Evolutionary conservation across 1,140 invertebrate species (phyloP).

Genomic region (Phocides pigmalion): DNA sequence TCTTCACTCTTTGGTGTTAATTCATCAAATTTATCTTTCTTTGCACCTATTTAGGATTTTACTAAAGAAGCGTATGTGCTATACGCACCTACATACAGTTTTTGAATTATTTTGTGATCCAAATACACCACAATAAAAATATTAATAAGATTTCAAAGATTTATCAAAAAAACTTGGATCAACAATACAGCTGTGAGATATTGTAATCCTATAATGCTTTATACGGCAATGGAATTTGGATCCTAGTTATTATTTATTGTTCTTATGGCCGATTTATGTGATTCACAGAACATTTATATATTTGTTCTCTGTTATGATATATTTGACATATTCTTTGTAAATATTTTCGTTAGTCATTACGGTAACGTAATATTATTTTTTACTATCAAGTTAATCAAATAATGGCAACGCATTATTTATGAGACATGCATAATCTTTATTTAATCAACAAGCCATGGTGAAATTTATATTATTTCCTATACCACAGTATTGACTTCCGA

Average conservation of each 20-base stretch:
- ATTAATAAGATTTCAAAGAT: neutral
- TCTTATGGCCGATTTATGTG: slow-evolving; percentile 33
- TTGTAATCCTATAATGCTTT: neutral
- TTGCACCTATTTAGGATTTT: neutral
- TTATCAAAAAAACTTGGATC: neutral
- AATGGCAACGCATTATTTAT: slow-evolving; percentile 51
- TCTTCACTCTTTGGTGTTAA: too few species aligned
- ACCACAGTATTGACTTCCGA: slow-evolving; percentile 80
- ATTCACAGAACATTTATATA: slow-evolving; percentile 50
- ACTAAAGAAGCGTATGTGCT: neutral
- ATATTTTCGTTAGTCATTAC: slow-evolving; percentile 64
- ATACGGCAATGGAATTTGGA: slow-evolving; percentile 24
- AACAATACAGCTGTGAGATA: neutral
- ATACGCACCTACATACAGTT: too few species aligned
- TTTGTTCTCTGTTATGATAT: slow-evolving; percentile 43
- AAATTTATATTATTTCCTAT: slow-evolving; percentile 74
- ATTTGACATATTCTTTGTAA: slow-evolving; percentile 57
- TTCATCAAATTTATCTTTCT: too few species aligned
- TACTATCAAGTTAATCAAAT: slow-evolving; percentile 42
- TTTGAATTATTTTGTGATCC: neutral
- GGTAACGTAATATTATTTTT: slow-evolving; percentile 37
- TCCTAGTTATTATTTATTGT: slow-evolving; percentile 42
- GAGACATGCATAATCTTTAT: slow-evolving; percentile 74
- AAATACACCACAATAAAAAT: neutral
- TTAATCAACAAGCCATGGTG: slow-evolving; percentile 68